These are phyloP conservation scores for Microdon myrmicae DNA, from an alignment of 2,888 invertebrate species.

Conservation along the genomic window DNA sequence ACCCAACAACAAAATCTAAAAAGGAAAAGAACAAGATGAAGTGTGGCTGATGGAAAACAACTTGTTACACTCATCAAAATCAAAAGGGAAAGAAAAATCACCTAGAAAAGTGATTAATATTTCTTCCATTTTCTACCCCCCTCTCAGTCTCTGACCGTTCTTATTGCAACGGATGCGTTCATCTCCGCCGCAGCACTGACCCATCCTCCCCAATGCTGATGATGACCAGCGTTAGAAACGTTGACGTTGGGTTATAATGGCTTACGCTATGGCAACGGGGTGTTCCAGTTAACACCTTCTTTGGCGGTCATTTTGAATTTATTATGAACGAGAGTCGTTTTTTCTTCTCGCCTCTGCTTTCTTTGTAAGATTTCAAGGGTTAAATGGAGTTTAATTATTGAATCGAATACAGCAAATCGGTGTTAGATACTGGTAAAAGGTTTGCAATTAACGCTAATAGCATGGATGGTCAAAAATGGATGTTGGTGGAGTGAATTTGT, in stretches of 20 bases:
- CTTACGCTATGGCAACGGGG: constrained; percentile 3
- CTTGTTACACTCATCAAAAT: constrained; percentile 41
- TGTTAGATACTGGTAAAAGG: not conserved
- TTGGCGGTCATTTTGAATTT: constrained; percentile 36
- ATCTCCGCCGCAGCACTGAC: no score
- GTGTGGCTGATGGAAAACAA: constrained; percentile 30
- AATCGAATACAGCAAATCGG: constrained; percentile 18
- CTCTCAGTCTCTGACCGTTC: no score
- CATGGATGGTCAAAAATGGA: no score
- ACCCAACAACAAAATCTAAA: not conserved
- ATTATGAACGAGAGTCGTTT: constrained; percentile 20
- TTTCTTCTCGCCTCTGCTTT: constrained; percentile 1
- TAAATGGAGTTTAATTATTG: constrained; percentile 28
- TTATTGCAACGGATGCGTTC: no score
- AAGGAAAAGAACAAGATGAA: constrained; percentile 2
- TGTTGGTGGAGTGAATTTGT: no score
- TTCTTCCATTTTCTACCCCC: constrained; percentile 29
- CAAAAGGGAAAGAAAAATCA: constrained; percentile 16
- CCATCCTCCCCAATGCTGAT: no score
- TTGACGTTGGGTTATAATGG: constrained; percentile 32
- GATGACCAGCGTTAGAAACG: no score
- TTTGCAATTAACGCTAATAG: constrained; percentile 10
- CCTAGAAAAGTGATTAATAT: constrained; percentile 44
- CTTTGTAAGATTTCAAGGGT: constrained; percentile 5
- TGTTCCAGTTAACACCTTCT: constrained; percentile 46